Evolutionary conservation across 37 sponge, comb jelly and placozoan species (phyloP).

Genomic region (Eunapius fragilis): DNA sequence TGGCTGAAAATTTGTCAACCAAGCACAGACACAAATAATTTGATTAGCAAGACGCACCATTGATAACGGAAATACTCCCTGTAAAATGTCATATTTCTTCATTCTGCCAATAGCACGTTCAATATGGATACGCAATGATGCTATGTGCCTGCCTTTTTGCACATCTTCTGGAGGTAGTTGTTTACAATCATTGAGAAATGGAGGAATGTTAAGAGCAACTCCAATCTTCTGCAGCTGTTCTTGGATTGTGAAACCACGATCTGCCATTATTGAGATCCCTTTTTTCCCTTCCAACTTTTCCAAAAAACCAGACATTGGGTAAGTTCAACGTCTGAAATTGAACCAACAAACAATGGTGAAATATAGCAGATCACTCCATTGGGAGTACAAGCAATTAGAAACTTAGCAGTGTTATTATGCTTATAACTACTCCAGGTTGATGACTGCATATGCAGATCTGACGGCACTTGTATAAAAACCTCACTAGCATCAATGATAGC

Average conservation of each 20-base stretch:
- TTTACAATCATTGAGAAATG: conserved; percentile 17
- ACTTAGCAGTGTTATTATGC: conserved; percentile 61
- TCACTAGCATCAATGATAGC: conserved; percentile 73
- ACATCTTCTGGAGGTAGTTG: conserved; percentile 33
- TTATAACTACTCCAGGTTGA: conserved; percentile 62
- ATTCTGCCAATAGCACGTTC: conserved; percentile 42
- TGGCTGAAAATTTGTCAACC: conserved; percentile 40
- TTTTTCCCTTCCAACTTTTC: not conserved
- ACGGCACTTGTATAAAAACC: conserved; percentile 40
- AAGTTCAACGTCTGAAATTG: conserved; percentile 53
- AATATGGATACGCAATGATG: conserved; percentile 46
- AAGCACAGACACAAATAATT: conserved; percentile 35
- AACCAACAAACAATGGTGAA: conserved; percentile 32
- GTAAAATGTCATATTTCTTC: conserved; percentile 32
- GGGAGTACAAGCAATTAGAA: conserved; percentile 53
- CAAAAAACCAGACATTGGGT: conserved; percentile 27
- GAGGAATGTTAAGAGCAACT: conserved; percentile 35
- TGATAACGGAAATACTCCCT: conserved; percentile 36
- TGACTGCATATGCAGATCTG: conserved; percentile 57
- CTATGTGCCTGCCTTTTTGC: conserved; percentile 29
- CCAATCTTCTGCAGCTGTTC: conserved; percentile 21
- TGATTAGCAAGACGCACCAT: conserved; percentile 35
- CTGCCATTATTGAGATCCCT: conserved; percentile 43
- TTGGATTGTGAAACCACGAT: conserved; percentile 42
- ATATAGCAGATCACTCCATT: conserved; percentile 50